Conservation (phyloP, 2,113 vertebrate genomes). For the Phrynosoma platyrhinos region DNA sequence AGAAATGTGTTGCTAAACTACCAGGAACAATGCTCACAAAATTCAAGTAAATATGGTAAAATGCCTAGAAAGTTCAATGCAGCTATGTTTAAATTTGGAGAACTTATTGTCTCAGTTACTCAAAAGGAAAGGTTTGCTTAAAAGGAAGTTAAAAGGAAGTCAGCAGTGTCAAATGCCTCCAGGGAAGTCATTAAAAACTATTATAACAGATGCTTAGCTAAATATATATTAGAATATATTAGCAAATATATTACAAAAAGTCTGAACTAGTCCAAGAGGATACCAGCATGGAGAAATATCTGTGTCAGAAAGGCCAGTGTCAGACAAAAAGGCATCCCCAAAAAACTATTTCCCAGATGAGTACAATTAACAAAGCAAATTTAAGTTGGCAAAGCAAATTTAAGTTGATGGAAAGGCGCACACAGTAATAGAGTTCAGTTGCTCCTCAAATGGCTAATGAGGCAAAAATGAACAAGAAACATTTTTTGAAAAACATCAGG, state of each 20-base stretch:
- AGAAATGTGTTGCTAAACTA: not conserved
- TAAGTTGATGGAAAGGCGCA: not conserved
- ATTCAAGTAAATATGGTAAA: not conserved
- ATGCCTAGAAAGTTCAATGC: not conserved
- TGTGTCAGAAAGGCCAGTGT: too few relatives aligned
- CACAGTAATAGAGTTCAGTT: not conserved
- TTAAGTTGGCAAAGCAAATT: not conserved
- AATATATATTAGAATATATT: too few relatives aligned
- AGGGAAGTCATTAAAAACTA: not conserved
- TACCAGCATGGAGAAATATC: not conserved
- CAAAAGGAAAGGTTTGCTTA: not conserved
- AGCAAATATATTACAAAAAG: too few relatives aligned
- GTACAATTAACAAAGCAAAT: not conserved
- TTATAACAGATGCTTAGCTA: not conserved
- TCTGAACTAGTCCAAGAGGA: not conserved
- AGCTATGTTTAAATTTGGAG: not conserved
- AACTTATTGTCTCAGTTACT: not conserved
- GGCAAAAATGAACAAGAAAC: not conserved
- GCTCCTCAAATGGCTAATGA: not conserved
- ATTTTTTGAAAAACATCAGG: not conserved
- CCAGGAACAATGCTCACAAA: not conserved
- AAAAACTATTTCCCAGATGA: not conserved
- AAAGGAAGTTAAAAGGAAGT: not conserved
- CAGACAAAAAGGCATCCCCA: not conserved
- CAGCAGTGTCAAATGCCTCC: not conserved